Evolutionary conservation across 1,140 invertebrate species (phyloP).

Genomic region (Carcinoscorpius rotundicauda): DNA sequence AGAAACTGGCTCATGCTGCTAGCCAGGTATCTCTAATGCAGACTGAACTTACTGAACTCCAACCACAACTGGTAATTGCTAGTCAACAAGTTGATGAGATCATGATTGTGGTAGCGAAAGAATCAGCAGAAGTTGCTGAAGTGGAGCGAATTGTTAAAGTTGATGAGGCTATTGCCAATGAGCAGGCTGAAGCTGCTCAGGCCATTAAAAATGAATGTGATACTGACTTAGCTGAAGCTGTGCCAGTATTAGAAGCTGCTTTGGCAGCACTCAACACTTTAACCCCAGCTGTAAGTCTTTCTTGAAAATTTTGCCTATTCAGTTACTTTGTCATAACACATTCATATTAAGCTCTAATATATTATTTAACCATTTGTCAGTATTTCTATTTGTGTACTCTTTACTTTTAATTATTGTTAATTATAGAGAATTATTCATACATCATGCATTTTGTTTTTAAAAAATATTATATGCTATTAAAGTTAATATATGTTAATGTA

Average conservation of each 20-base stretch:
- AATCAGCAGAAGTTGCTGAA: conserved; percentile 90
- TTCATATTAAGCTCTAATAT: background rate
- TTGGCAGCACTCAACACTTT: conserved; percentile 78
- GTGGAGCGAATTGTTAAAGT: conserved; percentile 83
- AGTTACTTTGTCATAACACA: background rate
- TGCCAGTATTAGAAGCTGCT: conserved; percentile 84
- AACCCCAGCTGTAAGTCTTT: conserved; percentile 48
- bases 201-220: conserved; percentile 98
- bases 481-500: too few relatives aligned
- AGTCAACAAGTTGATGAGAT: conserved; percentile 84
- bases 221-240: conserved; percentile 87
- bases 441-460: too few relatives aligned
- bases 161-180: conserved; percentile 90
- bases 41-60: conserved; percentile 58
- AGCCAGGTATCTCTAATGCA: conserved; percentile 72
- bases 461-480: too few relatives aligned
- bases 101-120: conserved; percentile 93
- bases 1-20: conserved; percentile 86
- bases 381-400: too few relatives aligned
- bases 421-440: too few relatives aligned
- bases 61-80: conserved; percentile 81
- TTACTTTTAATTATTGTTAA: too few relatives aligned
- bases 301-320: background rate
- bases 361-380: too few relatives aligned
- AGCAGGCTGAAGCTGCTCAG: conserved; percentile 88